These are phyloP conservation scores for Lasioglossum malachurum DNA, from an alignment of 2,888 invertebrate genomes.

Conservation along the genomic window DNA sequence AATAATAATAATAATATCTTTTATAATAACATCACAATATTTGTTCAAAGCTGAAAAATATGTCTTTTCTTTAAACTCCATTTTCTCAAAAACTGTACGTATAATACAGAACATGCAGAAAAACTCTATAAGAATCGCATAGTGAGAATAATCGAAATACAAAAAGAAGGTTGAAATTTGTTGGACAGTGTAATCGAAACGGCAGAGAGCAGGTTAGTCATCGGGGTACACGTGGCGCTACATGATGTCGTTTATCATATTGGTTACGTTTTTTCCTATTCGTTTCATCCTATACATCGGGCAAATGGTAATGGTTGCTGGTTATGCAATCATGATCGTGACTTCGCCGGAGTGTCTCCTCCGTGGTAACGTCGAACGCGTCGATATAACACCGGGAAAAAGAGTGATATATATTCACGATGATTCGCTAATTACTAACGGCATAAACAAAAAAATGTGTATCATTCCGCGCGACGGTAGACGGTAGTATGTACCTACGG, in stretches of 20 bases:
- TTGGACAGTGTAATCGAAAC: no score
- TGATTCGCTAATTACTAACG: neutral
- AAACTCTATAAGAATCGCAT: no score
- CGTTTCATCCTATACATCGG: neutral
- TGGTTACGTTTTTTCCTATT: neutral
- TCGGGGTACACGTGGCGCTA: neutral
- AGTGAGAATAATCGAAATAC: no score
- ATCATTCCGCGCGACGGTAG: neutral
- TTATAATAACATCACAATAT: no score
- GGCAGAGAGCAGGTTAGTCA: neutral
- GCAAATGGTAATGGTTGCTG: neutral
- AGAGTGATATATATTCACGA: neutral
- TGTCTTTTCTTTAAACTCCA: no score
- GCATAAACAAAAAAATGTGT: neutral
- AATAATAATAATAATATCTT: no score
- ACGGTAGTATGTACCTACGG: neutral
- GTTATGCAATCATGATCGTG: slow-evolving; percentile 33
- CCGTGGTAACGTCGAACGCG: neutral
- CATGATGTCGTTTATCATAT: neutral
- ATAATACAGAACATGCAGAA: no score
- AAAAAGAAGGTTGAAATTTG: no score
- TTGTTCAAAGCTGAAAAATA: no score
- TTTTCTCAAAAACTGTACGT: no score
- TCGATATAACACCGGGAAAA: neutral
- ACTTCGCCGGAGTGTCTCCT: neutral